Base-by-base conservation (phyloP, 2,113 vertebrate species). In the Etheostoma cragini region DNA sequence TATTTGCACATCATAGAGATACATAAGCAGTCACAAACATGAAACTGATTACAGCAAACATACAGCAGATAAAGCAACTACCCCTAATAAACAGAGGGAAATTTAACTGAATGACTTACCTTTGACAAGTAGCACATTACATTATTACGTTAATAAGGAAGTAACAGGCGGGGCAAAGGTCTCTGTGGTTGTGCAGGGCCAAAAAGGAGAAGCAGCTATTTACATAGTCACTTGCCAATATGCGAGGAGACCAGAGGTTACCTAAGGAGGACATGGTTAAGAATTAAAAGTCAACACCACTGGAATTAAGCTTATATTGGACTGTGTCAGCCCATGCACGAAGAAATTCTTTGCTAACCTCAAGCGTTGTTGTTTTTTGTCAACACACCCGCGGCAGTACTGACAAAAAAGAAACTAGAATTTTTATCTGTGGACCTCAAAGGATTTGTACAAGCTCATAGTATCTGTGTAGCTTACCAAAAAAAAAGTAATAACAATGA, bases 121-220 rank as follows among this genome's bases (percentile, higher is more conserved):
- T 68, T 52, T 68, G 49, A 68, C 49, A 68, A 65, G 62, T 15
- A 33, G 12, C 73, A 80, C 52, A 81, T 6, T 80, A 50, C 56
- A 83, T 6, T 80, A 50, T 85, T 52, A 69, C 84, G 79, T 87
- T 89, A 89, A 89, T 70, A 89, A 92, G 93, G 94, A 94, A 94
- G 90, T 94, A 68, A 60, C 61, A 88, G 89, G 86, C 81, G 81
- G 84, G 66, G 58, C 89, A 89, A 93, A 94, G 91, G 90, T 94
- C 81, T 78, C 16, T 33, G 42, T 65, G 64, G 76, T 16, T 86
- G 22, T 84, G 22, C 54, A 88, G 66, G 82, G 68, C 47, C 75
- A 78, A 82, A 92, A 94, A 88, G 83, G 83, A 93, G 91, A 93
- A 94, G 93, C 78, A 84, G 72, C 8, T 69, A 74, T 86, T 72